A percentile compares a stretch with the other conserved stretches of the same genome.
phyloP scores from a whole-genome alignment of 2,888 invertebrate species.

The Lagria hirta region DNA sequence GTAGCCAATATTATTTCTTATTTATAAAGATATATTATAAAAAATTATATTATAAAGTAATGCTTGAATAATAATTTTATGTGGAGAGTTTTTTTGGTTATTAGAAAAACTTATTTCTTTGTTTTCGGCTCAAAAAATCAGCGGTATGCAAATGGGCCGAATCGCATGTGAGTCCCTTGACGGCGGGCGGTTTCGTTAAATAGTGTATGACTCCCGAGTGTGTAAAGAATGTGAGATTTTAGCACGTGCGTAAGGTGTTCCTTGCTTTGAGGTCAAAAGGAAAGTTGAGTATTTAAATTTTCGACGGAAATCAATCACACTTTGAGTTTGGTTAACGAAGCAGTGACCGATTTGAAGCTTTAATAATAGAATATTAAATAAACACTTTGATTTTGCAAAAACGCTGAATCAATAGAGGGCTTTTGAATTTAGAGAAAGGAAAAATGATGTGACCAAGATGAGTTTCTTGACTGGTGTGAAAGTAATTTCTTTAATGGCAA shows the following conservation, averaged over 20 bases:
- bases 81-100: too few species aligned
- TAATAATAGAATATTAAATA: conserved; percentile 12
- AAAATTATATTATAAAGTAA: too few species aligned
- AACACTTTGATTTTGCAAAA: conserved; percentile 5
- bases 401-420: conserved; percentile 6
- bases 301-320: conserved; percentile 8
- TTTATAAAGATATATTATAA: too few species aligned
- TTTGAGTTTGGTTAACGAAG: conserved; percentile 3
- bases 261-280: conserved; percentile 12
- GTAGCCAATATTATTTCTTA: too few species aligned
- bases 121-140: too few species aligned
- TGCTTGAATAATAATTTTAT: too few species aligned
- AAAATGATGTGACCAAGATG: not conserved
- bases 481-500: conserved; percentile 9
- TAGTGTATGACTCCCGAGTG: conserved; percentile 16
- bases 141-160: too few species aligned
- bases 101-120: too few species aligned
- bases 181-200: conserved; percentile 17
- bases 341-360: conserved; percentile 5
- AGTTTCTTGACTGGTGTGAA: conserved; percentile 5
- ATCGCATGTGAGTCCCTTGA: too few species aligned
- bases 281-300: too few species aligned
- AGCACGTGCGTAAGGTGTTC: conserved; percentile 19
- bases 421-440: conserved; percentile 2
- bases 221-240: conserved; percentile 18